Conservation (phyloP, 2,888 invertebrate species). For the Sesia bembeciformis region DNA sequence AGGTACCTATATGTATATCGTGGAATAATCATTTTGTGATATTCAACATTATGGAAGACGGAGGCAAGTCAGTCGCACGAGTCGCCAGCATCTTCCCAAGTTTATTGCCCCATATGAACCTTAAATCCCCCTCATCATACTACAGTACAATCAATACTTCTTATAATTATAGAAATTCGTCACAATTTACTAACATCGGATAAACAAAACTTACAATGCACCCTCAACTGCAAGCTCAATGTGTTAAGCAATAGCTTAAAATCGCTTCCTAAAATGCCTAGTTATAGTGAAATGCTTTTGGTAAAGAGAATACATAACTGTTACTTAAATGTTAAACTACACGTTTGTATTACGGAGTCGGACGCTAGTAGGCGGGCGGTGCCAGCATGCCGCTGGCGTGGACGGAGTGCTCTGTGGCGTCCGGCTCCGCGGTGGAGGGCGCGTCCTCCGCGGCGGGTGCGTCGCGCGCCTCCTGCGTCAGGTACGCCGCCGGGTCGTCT, state of each 20-base stretch:
- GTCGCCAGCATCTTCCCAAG: slow-evolving; percentile 69
- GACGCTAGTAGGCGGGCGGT: slow-evolving; percentile 64
- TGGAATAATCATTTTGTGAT: slow-evolving; percentile 58
- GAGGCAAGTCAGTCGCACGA: slow-evolving; percentile 62
- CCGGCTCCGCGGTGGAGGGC: slow-evolving; percentile 75
- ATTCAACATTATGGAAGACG: slow-evolving; percentile 54
- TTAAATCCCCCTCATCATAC: slow-evolving; percentile 41
- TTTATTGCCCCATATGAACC: slow-evolving; percentile 52
- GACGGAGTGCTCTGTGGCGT: slow-evolving; percentile 72
- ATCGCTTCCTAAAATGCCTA: slow-evolving; percentile 25
- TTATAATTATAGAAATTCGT: neutral
- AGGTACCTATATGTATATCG: slow-evolving; percentile 40
- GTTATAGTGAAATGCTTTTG: slow-evolving; percentile 62
- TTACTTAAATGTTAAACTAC: slow-evolving; percentile 6
- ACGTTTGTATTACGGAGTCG: slow-evolving; percentile 28
- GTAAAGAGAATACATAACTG: slow-evolving; percentile 55
- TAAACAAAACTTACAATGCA: slow-evolving; percentile 28
- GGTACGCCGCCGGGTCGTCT: slow-evolving; percentile 70
- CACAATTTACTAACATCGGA: slow-evolving; percentile 13
- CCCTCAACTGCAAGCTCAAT: slow-evolving; percentile 43
- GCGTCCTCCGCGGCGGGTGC: slow-evolving; percentile 61
- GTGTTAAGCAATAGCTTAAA: slow-evolving; percentile 30
- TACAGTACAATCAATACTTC: slow-evolving; percentile 17
- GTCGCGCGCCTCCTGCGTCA: slow-evolving; percentile 48
- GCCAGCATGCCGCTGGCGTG: slow-evolving; percentile 73